Evolutionary conservation across 2,113 vertebrate species (phyloP), one percentile per base, ranked within the genome.

Genomic region (Glaucomys volans): DNA sequence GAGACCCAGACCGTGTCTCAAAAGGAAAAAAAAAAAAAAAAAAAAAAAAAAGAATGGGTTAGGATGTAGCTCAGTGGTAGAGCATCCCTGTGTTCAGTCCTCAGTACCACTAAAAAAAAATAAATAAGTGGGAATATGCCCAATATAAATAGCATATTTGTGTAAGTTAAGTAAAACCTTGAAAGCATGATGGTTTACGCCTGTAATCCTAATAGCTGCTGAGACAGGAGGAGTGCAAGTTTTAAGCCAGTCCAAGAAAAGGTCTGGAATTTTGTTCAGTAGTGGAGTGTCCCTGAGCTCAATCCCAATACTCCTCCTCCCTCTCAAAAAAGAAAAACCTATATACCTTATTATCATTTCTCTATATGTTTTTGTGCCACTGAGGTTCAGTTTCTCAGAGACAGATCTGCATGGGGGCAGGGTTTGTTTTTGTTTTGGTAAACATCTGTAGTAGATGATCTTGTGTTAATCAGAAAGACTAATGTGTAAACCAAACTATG

Each of bases 391-490:
- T 42, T 87, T 92, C 52, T 94, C 6, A 37, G 57, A 94, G n/a
- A 80, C 30, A 91, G 10, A 28, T 91, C 54, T 62, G 59, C 2
- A 2, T 62, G 57, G 24, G 8, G 22, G 22, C n/a, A 9, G 7
- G 50, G 50, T 50, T 11, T 18, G 10, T 1, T 54, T 42, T 37
- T 75, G 59, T 91, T 83, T 91, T 76, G 4, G 42, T 92, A 40
- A 54, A 20, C 67, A 13, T 69, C 22, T 87, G 1, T 62, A 9
- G 40, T 87, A 18, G 24, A 74, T 95, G 47, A 79, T 91, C 66
- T 93, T 86, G 50, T 81, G 76, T 90, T 95, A 81, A 75, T 89
- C 20, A 75, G 44, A 69, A 47, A 90, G 40, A 90, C 57, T 72
- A 72, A 62, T 85, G 40, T 44, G 11, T 93, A 67, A 82, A 47